These are phyloP conservation scores for Spisula solida DNA, from an alignment of 2,888 invertebrate genomes.

Conservation along the genomic window DNA sequence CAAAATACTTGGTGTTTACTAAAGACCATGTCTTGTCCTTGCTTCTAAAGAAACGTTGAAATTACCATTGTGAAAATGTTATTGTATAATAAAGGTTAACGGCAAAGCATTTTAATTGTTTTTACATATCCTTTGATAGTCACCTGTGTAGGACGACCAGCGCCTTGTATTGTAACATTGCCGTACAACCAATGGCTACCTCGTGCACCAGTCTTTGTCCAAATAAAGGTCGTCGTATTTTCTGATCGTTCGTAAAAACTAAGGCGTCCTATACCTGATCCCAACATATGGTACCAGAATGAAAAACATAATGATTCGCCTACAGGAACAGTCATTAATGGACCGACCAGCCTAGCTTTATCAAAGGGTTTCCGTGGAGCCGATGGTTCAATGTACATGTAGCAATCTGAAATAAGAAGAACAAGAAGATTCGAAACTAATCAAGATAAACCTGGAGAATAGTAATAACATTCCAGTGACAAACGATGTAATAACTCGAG, in stretches of 20 bases:
- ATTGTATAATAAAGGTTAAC: too few relatives aligned
- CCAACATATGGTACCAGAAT: slow-evolving; percentile 86
- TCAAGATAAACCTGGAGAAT: not conserved
- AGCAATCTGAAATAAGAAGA: slow-evolving; percentile 71
- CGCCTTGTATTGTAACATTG: not conserved
- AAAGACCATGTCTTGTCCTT: too few relatives aligned
- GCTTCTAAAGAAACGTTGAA: too few relatives aligned
- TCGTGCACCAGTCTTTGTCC: not conserved
- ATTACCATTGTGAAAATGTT: too few relatives aligned
- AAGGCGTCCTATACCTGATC: slow-evolving; percentile 73
- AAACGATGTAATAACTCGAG: not conserved
- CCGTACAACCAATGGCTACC: not conserved
- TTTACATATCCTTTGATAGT: too few relatives aligned
- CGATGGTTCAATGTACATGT: slow-evolving; percentile 86
- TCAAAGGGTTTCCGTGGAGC: slow-evolving; percentile 89
- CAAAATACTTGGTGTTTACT: too few relatives aligned
- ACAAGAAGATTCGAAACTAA: not conserved
- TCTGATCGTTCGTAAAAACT: not conserved
- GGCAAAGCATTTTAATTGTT: too few relatives aligned
- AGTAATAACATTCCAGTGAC: not conserved
- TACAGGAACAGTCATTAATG: slow-evolving; percentile 61
- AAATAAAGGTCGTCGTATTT: not conserved
- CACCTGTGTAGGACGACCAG: not conserved
- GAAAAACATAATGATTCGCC: slow-evolving; percentile 74
- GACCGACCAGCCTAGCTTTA: slow-evolving; percentile 87